A percentile compares a stretch with the other conserved stretches of the same genome.
Evolutionary conservation across 2,888 invertebrate genomes (phyloP).

Genomic region (Synergus japonicus): DNA sequence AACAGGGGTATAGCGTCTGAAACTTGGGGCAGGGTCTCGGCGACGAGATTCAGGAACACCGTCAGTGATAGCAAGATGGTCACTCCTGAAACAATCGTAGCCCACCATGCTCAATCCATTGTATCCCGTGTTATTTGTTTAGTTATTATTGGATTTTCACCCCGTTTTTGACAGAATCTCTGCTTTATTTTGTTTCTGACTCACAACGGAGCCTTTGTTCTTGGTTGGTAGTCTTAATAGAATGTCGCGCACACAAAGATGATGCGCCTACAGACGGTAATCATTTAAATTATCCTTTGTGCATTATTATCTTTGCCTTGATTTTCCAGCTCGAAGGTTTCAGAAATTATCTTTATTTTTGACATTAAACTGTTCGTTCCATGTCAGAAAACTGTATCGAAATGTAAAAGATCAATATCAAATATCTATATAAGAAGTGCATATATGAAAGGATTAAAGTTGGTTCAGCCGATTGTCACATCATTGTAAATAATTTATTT

Average conservation of each 20-base stretch:
- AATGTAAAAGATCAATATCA: too few relatives aligned
- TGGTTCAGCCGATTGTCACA: too few relatives aligned
- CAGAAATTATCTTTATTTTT: background rate
- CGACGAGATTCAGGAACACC: slow-evolving; percentile 99
- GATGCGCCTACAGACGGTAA: background rate
- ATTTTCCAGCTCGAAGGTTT: slow-evolving; percentile 28
- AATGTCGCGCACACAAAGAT: background rate
- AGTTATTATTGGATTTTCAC: slow-evolving; percentile 24
- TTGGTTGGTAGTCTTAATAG: slow-evolving; percentile 41
- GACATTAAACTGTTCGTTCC: background rate
- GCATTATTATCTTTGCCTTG: background rate
- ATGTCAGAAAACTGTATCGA: too few relatives aligned
- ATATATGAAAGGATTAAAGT: too few relatives aligned
- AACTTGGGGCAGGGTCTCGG: slow-evolving; percentile 99
- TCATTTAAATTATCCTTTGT: background rate
- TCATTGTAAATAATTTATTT: background rate
- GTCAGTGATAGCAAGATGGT: slow-evolving; percentile 99
- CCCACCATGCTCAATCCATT: slow-evolving; percentile 69
- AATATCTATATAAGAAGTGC: too few relatives aligned
- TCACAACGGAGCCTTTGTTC: slow-evolving; percentile 25
- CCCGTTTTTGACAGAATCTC: slow-evolving; percentile 12
- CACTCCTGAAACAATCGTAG: slow-evolving; percentile 91
- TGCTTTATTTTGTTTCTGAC: slow-evolving; percentile 15
- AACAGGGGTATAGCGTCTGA: slow-evolving; percentile 99
- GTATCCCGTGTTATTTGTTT: slow-evolving; percentile 41